Conservation (phyloP, 2,797 vertebrate species). For the Uromys caudimaculatus region DNA sequence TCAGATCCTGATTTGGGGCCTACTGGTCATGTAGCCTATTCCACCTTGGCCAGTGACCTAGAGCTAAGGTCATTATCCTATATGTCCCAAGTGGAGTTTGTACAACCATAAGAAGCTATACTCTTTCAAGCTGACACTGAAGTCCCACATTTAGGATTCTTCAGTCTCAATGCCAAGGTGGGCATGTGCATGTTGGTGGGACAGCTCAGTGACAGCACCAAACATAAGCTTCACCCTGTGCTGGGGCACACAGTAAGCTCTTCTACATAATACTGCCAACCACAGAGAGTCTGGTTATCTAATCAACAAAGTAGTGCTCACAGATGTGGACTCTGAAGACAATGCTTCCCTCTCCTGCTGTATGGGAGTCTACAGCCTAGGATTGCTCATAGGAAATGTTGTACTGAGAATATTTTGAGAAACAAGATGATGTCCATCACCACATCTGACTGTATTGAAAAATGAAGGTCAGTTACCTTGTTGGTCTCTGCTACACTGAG, state of each 20-base stretch:
- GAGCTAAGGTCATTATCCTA: slow-evolving; percentile 67
- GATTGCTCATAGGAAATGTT: slow-evolving; percentile 80
- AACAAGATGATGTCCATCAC: slow-evolving; percentile 89
- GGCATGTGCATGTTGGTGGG: slow-evolving; percentile 86
- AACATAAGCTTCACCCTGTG: slow-evolving; percentile 87
- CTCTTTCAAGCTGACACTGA: slow-evolving; percentile 84
- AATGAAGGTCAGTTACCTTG: slow-evolving; percentile 75
- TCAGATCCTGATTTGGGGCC: slow-evolving; percentile 44
- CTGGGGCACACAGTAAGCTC: slow-evolving; percentile 78
- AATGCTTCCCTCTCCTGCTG: slow-evolving; percentile 89
- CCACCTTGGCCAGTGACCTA: slow-evolving; percentile 69
- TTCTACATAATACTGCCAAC: slow-evolving; percentile 85
- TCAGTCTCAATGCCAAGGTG: slow-evolving; percentile 84
- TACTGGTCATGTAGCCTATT: slow-evolving; percentile 78
- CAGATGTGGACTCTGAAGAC: slow-evolving; percentile 88
- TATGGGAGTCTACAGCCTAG: slow-evolving; percentile 87
- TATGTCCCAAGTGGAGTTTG: slow-evolving; percentile 87
- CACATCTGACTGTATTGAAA: slow-evolving; percentile 86
- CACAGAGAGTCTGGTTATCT: slow-evolving; percentile 86
- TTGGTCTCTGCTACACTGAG: slow-evolving; percentile 74
- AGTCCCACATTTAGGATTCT: slow-evolving; percentile 86
- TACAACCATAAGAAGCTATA: slow-evolving; percentile 88
- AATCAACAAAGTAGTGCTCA: slow-evolving; percentile 89
- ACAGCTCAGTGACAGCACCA: slow-evolving; percentile 89
- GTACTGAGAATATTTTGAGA: slow-evolving; percentile 85